A percentile compares a stretch with the other conserved stretches of the same genome.
phyloP scores from a whole-genome alignment of 1,140 invertebrate genomes.

The Arion vulgaris region DNA sequence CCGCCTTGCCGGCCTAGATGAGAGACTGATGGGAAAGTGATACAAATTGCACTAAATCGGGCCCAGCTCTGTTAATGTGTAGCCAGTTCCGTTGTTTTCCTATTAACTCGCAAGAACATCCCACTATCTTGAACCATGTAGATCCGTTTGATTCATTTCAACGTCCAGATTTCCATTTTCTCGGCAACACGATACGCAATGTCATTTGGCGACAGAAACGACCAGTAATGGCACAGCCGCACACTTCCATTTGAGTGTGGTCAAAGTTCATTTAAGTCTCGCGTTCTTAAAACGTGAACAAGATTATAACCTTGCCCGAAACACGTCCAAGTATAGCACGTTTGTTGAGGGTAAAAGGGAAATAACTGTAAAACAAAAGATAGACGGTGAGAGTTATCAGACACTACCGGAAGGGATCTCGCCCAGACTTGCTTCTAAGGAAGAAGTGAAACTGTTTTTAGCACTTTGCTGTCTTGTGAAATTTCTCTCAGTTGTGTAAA shows the following conservation, averaged over 20 bases:
- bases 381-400: not conserved
- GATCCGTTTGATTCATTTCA: constrained; percentile 17
- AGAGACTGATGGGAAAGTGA: constrained; percentile 25
- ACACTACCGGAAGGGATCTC: not conserved
- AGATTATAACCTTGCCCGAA: not conserved
- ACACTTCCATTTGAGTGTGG: not conserved
- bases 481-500: not conserved
- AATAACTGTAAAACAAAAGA: not conserved
- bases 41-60: constrained; percentile 35
- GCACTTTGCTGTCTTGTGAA: not conserved
- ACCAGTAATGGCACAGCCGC: constrained; percentile 13
- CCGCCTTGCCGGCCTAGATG: constrained; percentile 7
- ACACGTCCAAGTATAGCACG: not conserved
- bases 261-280: constrained; percentile 5
- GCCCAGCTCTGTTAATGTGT: constrained; percentile 12
- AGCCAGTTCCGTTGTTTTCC: constrained; percentile 22
- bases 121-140: constrained; percentile 4
- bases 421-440: not conserved
- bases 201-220: constrained; percentile 14
- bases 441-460: not conserved
- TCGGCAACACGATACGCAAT: constrained; percentile 26
- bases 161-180: constrained; percentile 20
- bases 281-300: not conserved
- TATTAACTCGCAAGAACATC: constrained; percentile 6
- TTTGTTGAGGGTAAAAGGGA: not conserved